phyloP scores from a whole-genome alignment of 2,113 vertebrate genomes.

The Neogale vison region DNA sequence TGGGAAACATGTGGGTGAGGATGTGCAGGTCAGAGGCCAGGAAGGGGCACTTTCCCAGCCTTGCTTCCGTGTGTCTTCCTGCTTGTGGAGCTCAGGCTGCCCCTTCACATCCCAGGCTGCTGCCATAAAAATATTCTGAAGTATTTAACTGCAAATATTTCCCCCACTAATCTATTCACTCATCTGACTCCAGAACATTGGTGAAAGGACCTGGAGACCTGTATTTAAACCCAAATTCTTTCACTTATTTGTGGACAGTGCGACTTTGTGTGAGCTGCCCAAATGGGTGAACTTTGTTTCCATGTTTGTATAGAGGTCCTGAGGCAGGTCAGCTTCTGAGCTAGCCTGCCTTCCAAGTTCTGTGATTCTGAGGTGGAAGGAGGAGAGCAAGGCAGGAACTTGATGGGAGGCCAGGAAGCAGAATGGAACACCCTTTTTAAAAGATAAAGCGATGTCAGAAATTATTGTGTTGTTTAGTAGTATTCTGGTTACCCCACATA shows the following conservation, averaged over 20 bases:
- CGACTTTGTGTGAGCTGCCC: neutral
- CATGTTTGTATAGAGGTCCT: neutral
- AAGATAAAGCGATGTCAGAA: neutral
- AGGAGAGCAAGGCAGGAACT: fast-evolving
- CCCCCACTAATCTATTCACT: neutral
- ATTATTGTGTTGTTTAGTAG: neutral
- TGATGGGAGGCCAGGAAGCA: neutral
- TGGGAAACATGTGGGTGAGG: neutral
- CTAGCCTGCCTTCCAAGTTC: neutral
- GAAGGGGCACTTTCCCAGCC: neutral
- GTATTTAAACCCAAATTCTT: neutral
- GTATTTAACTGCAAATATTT: neutral
- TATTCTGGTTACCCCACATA: neutral
- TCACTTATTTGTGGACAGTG: neutral
- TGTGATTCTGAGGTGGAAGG: neutral
- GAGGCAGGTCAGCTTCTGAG: neutral
- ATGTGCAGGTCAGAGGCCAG: neutral
- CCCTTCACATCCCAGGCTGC: neutral
- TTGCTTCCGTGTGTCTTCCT: neutral
- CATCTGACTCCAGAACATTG: neutral
- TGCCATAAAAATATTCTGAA: neutral
- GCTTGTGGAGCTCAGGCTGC: fast-evolving
- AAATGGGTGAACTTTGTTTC: neutral
- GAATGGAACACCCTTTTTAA: neutral
- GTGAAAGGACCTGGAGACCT: neutral